Evolutionary conservation across 2,797 vertebrate species (phyloP).

Genomic region (Syngnathus acus): DNA sequence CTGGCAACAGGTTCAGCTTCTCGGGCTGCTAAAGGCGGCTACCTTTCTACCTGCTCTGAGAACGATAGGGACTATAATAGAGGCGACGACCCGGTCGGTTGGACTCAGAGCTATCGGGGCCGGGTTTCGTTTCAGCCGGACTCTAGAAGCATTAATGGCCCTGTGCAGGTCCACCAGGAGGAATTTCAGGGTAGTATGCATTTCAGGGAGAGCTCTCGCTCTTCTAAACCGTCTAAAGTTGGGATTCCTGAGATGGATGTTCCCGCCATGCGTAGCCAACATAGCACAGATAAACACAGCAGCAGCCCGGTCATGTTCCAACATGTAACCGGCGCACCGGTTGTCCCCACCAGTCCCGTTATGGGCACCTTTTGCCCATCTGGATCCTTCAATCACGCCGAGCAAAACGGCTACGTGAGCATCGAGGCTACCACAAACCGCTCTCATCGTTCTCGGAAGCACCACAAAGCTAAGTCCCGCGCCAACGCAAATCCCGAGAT

Average conservation of each 20-base stretch:
- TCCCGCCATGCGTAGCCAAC: slow-evolving; percentile 62
- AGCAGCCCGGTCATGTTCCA: slow-evolving; percentile 66
- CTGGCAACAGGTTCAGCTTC: slow-evolving; percentile 92
- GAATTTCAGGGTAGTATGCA: slow-evolving; percentile 57
- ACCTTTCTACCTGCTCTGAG: slow-evolving; percentile 78
- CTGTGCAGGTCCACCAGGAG: slow-evolving; percentile 60
- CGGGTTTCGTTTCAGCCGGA: slow-evolving; percentile 56
- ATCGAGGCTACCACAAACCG: slow-evolving; percentile 61
- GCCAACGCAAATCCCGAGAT: slow-evolving; percentile 69
- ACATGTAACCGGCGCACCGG: slow-evolving; percentile 63
- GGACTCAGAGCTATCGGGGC: slow-evolving; percentile 71
- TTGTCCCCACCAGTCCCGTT: slow-evolving; percentile 66
- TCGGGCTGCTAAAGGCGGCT: slow-evolving; percentile 74
- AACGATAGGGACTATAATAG: slow-evolving; percentile 80
- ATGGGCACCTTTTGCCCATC: slow-evolving; percentile 60
- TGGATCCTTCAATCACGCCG: slow-evolving; percentile 63
- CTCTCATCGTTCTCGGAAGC: slow-evolving; percentile 57
- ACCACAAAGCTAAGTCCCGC: slow-evolving; percentile 56
- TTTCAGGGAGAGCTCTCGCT: slow-evolving; percentile 65
- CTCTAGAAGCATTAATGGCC: slow-evolving; percentile 38
- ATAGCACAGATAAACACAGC: slow-evolving; percentile 44
- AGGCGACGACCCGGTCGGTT: slow-evolving; percentile 68
- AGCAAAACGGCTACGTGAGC: slow-evolving; percentile 75
- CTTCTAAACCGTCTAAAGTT: slow-evolving; percentile 46
- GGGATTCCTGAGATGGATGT: slow-evolving; percentile 55